Percentiles rank a stretch among this genome's conserved stretches.
These are phyloP conservation scores for Drosophila borealis DNA, from an alignment of 2,888 invertebrate species.

Conservation along the genomic window DNA sequence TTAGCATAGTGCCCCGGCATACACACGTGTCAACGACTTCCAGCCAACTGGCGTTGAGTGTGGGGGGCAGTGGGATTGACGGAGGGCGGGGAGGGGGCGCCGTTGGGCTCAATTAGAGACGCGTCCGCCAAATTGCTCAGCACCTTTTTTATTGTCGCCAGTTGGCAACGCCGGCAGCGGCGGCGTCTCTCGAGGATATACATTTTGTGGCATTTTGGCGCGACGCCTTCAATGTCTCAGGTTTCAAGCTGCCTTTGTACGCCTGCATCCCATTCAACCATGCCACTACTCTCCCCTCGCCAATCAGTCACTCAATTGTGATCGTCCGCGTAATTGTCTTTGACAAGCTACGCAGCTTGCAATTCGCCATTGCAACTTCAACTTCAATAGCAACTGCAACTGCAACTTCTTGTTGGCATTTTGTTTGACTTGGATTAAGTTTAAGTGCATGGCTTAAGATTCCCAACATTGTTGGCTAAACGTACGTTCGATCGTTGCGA, in stretches of 20 bases:
- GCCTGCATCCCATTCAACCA: too few species aligned
- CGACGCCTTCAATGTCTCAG: constrained; percentile 66
- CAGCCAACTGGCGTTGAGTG: constrained; percentile 24
- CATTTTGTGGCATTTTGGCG: constrained; percentile 77
- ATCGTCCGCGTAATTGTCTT: constrained; percentile 77
- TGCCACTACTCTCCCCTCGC: background rate
- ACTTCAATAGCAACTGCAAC: constrained; percentile 12
- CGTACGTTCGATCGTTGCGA: constrained; percentile 29
- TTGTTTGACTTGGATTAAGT: constrained; percentile 75
- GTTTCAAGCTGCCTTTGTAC: constrained; percentile 32
- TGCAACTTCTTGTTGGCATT: constrained; percentile 70
- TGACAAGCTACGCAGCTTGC: constrained; percentile 77
- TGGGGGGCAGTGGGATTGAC: background rate
- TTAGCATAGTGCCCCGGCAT: constrained; percentile 30
- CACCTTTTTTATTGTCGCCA: constrained; percentile 78
- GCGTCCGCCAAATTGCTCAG: constrained; percentile 74
- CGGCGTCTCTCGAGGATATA: constrained; percentile 29
- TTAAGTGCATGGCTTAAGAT: constrained; percentile 73
- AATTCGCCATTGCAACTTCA: constrained; percentile 25
- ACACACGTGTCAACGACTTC: constrained; percentile 37
- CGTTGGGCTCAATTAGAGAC: constrained; percentile 71
- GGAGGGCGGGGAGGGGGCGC: background rate
- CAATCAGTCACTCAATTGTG: constrained; percentile 58
- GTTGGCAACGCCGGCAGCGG: constrained; percentile 23
- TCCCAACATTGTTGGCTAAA: constrained; percentile 65